Evolutionary conservation across 2,113 vertebrate species (phyloP), one percentile per base, ranked within the genome.

Genomic region (Neomonachus schauinslandi): DNA sequence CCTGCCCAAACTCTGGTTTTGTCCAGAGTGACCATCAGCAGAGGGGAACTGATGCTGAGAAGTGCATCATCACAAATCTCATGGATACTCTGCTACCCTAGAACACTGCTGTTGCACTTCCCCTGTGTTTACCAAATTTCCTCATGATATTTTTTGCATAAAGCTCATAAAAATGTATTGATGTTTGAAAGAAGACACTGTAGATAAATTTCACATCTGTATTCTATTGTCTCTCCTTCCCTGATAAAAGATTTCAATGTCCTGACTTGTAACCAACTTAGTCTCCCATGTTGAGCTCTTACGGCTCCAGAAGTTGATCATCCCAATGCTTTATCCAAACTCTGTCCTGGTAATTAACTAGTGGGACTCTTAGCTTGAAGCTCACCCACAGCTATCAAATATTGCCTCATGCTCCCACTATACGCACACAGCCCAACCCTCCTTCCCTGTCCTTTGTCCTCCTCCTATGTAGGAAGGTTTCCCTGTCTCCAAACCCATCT

Each of bases 331-430:
- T 96, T 95, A n/a, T 92, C n/a, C 49, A 65, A 19, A 22, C 13
- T 51, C 74, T 97, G 95, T 87, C 91, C 90, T 76, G 42, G 88
- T 87, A 51, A 94, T 96, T 98, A 96, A 57, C 93, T 94, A 94
- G 95, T 46, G 2, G 42, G 21, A 53, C 33, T 69, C 0, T 7
- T 26, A 31, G 91, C 72, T 93, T 94, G 81, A 28, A 12, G 77
- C n/a, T 69, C 13, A 26, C 21, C 46, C 63, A 53, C 63, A 87
- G 46, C 21, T 36, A 36, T 26, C 22, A 36, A 87, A 36, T 26
- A 53, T 24, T 49, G n/a, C 46, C 36, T 33, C 36, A 24, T 36
- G 13, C 33, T 24, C 57, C 36, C 31, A 33, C 42, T 12, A 16
- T 15, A 42, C 15, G 42, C 24, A 42, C 12, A 92, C 96, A 67